These are phyloP conservation scores for Aldrovandia affinis DNA, from an alignment of 2,797 vertebrate genomes.

Conservation along the genomic window DNA sequence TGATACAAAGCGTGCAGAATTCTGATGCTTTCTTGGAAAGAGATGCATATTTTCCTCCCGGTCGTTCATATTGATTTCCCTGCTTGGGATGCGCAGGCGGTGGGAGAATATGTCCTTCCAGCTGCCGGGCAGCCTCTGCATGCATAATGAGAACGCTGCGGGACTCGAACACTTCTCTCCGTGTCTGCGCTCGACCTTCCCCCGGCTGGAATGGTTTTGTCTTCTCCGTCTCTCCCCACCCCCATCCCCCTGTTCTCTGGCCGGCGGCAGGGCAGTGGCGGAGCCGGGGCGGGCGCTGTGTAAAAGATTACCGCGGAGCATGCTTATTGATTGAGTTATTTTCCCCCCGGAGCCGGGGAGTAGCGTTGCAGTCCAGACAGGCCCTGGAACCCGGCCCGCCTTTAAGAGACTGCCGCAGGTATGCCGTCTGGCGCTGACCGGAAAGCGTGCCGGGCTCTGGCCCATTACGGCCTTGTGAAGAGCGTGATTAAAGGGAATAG, in stretches of 20 bases:
- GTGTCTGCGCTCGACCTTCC: background rate
- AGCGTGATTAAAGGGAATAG: background rate
- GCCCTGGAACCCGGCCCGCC: background rate
- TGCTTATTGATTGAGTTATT: slow-evolving; percentile 54
- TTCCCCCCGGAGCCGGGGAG: slow-evolving; percentile 33
- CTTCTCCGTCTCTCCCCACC: background rate
- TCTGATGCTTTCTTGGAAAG: background rate
- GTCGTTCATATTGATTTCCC: background rate
- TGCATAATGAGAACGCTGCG: background rate
- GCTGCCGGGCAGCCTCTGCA: background rate
- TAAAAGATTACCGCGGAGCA: slow-evolving; percentile 63
- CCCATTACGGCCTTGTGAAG: background rate
- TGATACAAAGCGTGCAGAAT: background rate
- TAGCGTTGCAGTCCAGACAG: slow-evolving; percentile 52
- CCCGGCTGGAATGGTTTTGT: background rate
- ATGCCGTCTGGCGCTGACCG: background rate
- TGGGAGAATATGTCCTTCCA: background rate
- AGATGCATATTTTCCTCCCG: background rate
- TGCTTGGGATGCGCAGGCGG: background rate
- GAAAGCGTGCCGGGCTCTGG: background rate
- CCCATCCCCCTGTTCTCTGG: too few relatives aligned
- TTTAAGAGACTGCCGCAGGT: background rate
- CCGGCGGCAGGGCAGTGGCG: background rate
- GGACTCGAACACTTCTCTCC: background rate
- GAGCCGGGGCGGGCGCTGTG: slow-evolving; percentile 37